phyloP scores from a whole-genome alignment of 2,888 invertebrate genomes.

The Netelia fuscicornis region DNA sequence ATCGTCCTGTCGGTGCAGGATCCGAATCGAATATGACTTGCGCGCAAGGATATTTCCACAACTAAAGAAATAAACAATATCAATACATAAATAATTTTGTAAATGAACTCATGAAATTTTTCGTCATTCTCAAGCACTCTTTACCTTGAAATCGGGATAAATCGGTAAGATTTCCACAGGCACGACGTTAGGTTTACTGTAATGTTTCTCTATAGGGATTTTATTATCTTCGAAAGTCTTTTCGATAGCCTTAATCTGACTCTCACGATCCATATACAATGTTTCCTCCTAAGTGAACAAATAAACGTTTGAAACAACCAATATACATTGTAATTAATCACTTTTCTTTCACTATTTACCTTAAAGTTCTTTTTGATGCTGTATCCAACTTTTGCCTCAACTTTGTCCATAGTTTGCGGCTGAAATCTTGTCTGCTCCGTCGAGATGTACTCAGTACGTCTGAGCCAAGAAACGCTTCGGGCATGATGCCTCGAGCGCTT shows the following conservation, averaged over 20 bases:
- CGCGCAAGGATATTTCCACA: constrained; percentile 99
- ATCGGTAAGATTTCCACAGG: constrained; percentile 95
- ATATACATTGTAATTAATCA: neutral
- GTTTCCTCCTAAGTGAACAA: constrained; percentile 91
- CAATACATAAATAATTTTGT: constrained; percentile 21
- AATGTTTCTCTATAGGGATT: constrained; percentile 94
- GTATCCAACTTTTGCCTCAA: constrained; percentile 99
- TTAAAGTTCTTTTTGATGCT: constrained; percentile 97
- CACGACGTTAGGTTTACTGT: constrained; percentile 97
- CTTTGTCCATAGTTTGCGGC: constrained; percentile 98
- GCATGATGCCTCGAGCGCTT: constrained; percentile 98
- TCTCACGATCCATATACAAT: constrained; percentile 97
- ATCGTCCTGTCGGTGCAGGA: constrained; percentile 96
- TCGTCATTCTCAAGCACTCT: neutral
- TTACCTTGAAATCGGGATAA: constrained; percentile 96
- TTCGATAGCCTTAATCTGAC: constrained; percentile 98
- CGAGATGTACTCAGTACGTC: constrained; percentile 99
- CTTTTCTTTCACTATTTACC: constrained; percentile 74
- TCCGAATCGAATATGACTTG: constrained; percentile 99
- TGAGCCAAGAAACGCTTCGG: constrained; percentile 98
- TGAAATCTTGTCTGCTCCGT: constrained; percentile 99
- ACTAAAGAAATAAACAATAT: constrained; percentile 82
- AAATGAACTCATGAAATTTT: constrained; percentile 13
- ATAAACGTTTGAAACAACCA: neutral
- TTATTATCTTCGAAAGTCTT: constrained; percentile 98